Base-by-base conservation (phyloP, 2,888 invertebrate genomes). In the Electrophaes corylata region DNA sequence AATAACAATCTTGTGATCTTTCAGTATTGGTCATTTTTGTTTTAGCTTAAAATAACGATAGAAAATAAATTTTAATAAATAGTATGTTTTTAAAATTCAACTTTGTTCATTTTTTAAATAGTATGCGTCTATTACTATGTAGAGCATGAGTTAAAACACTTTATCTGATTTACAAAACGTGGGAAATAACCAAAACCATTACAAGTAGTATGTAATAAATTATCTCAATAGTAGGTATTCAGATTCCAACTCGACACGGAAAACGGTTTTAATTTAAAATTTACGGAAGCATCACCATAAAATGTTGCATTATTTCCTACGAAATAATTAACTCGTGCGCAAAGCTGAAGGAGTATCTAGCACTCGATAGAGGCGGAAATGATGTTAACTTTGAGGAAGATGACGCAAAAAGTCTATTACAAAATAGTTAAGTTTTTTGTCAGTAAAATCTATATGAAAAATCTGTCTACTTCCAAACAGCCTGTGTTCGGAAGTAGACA, bases 271-370 rank as follows among this genome's bases (percentile, higher is more conserved):
- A 37, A 52, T 45, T 45, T 44, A 12, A 10, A 43, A 49, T n/a
- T 31, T 43, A 55, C 55, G 58, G 62, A 58, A 58, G 45, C 39
- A 44, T 48, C 23, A 43, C 4, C 33, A 45, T 53, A 41, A 33
- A 43, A 50, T 45, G 39, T 43, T 29, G 20, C 16, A 51, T 61
- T 47, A 51, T 55, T 55, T 62, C 58, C 62, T 44, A 44, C 49
- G 35, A 49, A 53, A 50, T 49, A 53, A 58, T 58, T 48, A 39
- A 45, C 33, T 52, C 44, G 44, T 56, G 45, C 43, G 8, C 48
- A 20, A 45, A 45, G 26, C 16, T 23, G 8, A 16, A 29, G 33
- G 14, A 44, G 29, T 14, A 39, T 50, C 45, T 3, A 18, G 23
- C 11, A 2, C 18, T 37, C 14, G 10, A 37, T 37, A 49, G 49